Base-by-base conservation (phyloP, 2,888 invertebrate genomes). In the Heliconius sara region DNA sequence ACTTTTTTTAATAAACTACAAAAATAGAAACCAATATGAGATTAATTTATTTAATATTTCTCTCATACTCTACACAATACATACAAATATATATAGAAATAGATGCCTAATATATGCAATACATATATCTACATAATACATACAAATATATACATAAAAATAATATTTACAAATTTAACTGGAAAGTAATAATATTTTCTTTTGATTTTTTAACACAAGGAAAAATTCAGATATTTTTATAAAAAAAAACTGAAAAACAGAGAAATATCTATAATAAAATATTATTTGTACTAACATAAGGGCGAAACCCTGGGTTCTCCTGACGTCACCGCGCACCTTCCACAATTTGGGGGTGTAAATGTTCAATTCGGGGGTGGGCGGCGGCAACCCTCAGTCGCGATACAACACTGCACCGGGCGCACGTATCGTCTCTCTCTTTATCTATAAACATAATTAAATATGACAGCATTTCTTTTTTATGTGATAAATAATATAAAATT, bases 401-500 rank as follows among this genome's bases (percentile, higher is more conserved):
- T 91, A 89, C 92, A 88, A 91, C 90, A 83, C 86, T 89, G 91
- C 88, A 89, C 87, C 87, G 92, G 85, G 90, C 88, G 87, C 89
- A 91, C 91, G 88, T 87, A 85, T 84, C 78, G 85, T 81, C 81
- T 85, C 60, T 57, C 87, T 87, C 87, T 89, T 90, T 89, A 90
- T 90, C 90, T 82, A 78, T 83, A 87, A 87, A 89, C 89, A 91
- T 89, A 88, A 90, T 86, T 86, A 85, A 90, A 88, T 87, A 92
- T 91, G 91, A 88, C 88, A 88, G 90, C 85, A 90, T 88, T 88
- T 85, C 89, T 85, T 84, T 87, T 85, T 86, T 85, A 86, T 88
- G 87, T 88, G 85, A 89, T 87, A 88, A 88, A 89, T 85, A 79
- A 77, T 82, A 68, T 71, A 70, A 52, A 70, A 68, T 77, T 78